A percentile compares a stretch with the other conserved stretches of the same genome.
Conservation (phyloP, 2,797 vertebrate genomes). For the Geotrypetes seraphini region DNA sequence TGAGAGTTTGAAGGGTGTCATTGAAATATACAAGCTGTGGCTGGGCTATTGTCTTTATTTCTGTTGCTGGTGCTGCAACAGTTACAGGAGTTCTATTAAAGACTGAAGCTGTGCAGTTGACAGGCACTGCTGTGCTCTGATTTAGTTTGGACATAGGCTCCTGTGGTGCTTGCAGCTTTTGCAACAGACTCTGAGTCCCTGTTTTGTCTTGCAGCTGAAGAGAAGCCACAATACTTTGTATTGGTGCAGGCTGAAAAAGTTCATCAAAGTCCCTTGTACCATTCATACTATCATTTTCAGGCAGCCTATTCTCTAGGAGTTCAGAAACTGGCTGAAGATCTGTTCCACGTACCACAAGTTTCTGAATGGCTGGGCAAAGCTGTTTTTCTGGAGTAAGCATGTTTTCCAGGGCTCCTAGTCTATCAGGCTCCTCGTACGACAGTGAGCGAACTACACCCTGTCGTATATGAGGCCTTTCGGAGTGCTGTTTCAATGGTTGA, state of each 20-base stretch:
- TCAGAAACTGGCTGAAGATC: constrained; percentile 69
- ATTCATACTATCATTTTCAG: constrained; percentile 48
- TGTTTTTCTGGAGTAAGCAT: constrained; percentile 56
- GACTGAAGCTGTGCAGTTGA: not conserved
- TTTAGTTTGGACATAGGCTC: constrained; percentile 9
- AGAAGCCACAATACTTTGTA: not conserved
- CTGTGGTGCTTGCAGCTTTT: constrained; percentile 28
- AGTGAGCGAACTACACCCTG: constrained; percentile 67
- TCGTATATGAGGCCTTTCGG: constrained; percentile 19
- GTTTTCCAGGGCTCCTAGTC: not conserved
- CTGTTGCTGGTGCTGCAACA: constrained; percentile 11
- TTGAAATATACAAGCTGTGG: constrained; percentile 50
- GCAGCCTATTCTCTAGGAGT: constrained; percentile 64
- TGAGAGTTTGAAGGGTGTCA: constrained; percentile 22
- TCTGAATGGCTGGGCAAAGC: constrained; percentile 85
- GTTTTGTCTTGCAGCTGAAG: constrained; percentile 15
- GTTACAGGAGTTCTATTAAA: constrained; percentile 21
- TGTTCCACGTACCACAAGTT: constrained; percentile 69
- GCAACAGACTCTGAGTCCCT: constrained; percentile 34
- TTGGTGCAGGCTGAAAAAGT: constrained; percentile 43
- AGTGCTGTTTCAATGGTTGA: not conserved
- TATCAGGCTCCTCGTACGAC: constrained; percentile 63
- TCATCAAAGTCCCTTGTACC: constrained; percentile 41
- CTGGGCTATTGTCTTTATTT: constrained; percentile 23
- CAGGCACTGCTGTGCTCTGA: not conserved